Conservation (phyloP, 2,888 invertebrate species). For the Sisyra terminalis region DNA sequence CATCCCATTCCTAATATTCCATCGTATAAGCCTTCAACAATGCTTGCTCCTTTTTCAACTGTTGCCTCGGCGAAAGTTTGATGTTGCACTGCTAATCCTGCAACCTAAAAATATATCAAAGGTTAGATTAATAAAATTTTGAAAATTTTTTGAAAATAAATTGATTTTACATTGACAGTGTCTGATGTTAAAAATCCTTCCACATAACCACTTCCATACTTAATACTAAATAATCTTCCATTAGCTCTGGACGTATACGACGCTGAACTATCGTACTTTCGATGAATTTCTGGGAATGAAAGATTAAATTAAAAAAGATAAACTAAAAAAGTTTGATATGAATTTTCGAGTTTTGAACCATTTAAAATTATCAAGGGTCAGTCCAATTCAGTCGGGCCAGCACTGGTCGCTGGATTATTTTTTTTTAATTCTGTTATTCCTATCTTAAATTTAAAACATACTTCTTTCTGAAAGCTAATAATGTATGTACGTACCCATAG, state of each 20-base stretch:
- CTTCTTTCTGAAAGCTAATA: no score
- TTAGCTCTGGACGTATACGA: constrained; percentile 73
- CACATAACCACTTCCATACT: constrained; percentile 91
- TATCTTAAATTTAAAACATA: no score
- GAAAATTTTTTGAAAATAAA: neutral
- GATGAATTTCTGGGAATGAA: constrained; percentile 79
- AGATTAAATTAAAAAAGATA: constrained; percentile 12
- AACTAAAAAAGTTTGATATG: no score
- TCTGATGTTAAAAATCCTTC: constrained; percentile 93
- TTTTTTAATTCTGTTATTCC: no score
- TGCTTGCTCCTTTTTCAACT: constrained; percentile 86
- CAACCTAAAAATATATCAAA: constrained; percentile 38
- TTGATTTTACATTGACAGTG: constrained; percentile 53
- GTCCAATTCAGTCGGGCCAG: no score
- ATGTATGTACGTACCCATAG: no score
- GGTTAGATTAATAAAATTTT: constrained; percentile 4
- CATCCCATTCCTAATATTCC: constrained; percentile 94
- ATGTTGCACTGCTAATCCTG: constrained; percentile 48
- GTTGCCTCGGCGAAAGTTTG: constrained; percentile 95
- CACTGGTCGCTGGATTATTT: no score
- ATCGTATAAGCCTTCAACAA: constrained; percentile 98
- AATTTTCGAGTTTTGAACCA: no score
- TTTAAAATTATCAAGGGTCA: no score
- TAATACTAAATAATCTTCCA: constrained; percentile 83
- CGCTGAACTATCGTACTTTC: constrained; percentile 82